Evolutionary conservation across 2,888 invertebrate genomes (phyloP), one percentile per base, ranked within the genome.

Genomic region (Drosophila demipolita): DNA sequence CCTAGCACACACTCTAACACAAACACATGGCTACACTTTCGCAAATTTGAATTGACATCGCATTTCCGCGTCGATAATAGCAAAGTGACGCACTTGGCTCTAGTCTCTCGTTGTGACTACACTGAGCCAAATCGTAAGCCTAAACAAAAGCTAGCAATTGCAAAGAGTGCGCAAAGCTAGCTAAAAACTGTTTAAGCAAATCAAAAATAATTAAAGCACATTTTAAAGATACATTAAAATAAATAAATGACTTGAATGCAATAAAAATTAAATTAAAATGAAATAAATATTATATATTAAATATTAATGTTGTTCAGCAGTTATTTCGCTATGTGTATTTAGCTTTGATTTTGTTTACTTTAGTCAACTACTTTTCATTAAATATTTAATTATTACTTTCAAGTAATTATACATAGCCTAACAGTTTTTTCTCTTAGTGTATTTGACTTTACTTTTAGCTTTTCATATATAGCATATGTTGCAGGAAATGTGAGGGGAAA

Each of bases 1-100:
- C 29, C 23, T 35, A 20, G 38, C 52, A 64, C 45, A 29, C 42
- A 33, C 45, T 26, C 3, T 36, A 23, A 49, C 42, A 42, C 48
- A 23, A 45, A 49, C 53, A 49, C 38, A 63, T 23, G 29, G 67
- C 7, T 53, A 71, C 66, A 72, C 66, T 75, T 70, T 62, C 60
- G 58, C 64, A 77, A 78, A 90, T 88, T 82, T 71, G 88, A 88
- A 79, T 90, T 87, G 91, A 87, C 90, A 90, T 89, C 90, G 58
- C 89, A 85, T 82, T 87, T 87, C 90, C 90, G 85, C 80, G 68
- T 77, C 77, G 80, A 42, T 87, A 80, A 77, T 63, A 64, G 36
- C 63, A 60, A 73, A 45, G 49, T 45, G 78, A 77, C 66, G 68
- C 49, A 65, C 61, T 64, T 69, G 55, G 49, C 67, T 49, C 53